Conservation (phyloP, 2,797 vertebrate species). For the Poeciliopsis paucimaculata region DNA sequence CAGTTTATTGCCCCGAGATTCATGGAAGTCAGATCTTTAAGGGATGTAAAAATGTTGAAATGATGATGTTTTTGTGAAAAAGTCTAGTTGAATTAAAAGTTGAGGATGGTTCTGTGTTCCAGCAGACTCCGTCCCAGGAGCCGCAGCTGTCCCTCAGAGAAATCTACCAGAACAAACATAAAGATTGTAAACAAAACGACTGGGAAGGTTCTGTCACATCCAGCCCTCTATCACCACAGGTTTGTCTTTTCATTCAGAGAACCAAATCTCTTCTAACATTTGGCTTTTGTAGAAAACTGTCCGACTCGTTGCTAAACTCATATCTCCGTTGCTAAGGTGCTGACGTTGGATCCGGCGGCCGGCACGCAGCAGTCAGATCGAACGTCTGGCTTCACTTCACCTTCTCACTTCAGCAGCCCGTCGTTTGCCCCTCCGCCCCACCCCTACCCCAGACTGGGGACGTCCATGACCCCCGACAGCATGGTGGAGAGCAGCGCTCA, state of each 20-base stretch:
- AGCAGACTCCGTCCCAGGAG: slow-evolving; percentile 78
- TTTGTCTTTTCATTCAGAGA: slow-evolving; percentile 52
- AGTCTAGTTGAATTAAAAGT: not conserved
- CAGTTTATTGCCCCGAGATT: not conserved
- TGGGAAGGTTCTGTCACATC: slow-evolving; percentile 79
- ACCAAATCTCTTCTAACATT: not conserved
- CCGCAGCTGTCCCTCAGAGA: slow-evolving; percentile 86
- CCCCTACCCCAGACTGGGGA: slow-evolving; percentile 45
- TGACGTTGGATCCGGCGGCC: slow-evolving; percentile 84
- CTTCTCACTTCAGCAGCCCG: slow-evolving; percentile 74
- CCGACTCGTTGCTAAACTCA: not conserved
- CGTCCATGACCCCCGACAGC: slow-evolving; percentile 86
- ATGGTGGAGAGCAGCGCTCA: slow-evolving; percentile 79
- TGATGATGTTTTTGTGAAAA: not conserved
- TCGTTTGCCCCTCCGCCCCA: slow-evolving; percentile 66
- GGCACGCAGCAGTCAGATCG: slow-evolving; percentile 83
- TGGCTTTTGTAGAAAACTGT: not conserved
- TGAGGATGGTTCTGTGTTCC: slow-evolving; percentile 2
- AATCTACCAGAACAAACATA: slow-evolving; percentile 89
- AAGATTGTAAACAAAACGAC: slow-evolving; percentile 76
- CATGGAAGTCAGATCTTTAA: not conserved
- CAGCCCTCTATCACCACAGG: slow-evolving; percentile 85
- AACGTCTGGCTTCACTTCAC: slow-evolving; percentile 77
- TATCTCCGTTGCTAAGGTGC: slow-evolving; percentile 74
- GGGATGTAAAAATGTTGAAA: not conserved